Percentiles rank a stretch among this genome's conserved stretches.
Evolutionary conservation across 2,113 vertebrate species (phyloP).

Genomic region (Paramisgurnus dabryanus): DNA sequence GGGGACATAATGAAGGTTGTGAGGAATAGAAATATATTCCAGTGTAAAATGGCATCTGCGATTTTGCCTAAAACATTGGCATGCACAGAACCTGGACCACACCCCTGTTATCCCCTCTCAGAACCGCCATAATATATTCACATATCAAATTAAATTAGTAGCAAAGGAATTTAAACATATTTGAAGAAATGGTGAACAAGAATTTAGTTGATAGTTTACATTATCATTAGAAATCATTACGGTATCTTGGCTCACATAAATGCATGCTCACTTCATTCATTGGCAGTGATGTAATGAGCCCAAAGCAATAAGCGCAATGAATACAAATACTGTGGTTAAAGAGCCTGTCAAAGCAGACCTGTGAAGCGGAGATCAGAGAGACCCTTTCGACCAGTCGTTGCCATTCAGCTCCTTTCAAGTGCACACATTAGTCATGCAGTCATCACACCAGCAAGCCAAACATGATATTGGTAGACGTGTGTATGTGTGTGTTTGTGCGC

Average conservation of each 20-base stretch:
- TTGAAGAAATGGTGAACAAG: too few species aligned
- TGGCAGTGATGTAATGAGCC: conserved; percentile 41
- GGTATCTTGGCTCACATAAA: conserved; percentile 44
- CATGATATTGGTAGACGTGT: conserved; percentile 14
- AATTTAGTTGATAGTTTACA: background rate
- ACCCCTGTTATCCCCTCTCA: too few species aligned
- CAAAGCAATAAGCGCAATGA: conserved; percentile 32
- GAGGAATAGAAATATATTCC: too few species aligned
- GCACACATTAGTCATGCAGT: conserved; percentile 54
- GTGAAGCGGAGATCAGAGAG: conserved; percentile 29
- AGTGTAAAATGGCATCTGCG: too few species aligned
- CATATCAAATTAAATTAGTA: too few species aligned
- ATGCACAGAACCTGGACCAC: conserved; percentile 5
- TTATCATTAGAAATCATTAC: conserved; percentile 19
- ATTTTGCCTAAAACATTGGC: background rate
- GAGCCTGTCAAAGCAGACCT: conserved; percentile 41
- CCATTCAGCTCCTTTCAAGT: conserved; percentile 39
- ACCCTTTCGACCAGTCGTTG: conserved; percentile 33
- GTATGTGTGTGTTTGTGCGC: conserved; percentile 40
- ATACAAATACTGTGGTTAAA: conserved; percentile 39
- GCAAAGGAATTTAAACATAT: too few species aligned
- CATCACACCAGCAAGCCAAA: conserved; percentile 33
- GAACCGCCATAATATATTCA: too few species aligned
- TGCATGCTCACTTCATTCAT: conserved; percentile 43
- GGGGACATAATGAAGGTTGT: too few species aligned